Evolutionary conservation across 2,797 vertebrate species (phyloP), one percentile per base, ranked within the genome.

Genomic region (Megalops cyprinoides): DNA sequence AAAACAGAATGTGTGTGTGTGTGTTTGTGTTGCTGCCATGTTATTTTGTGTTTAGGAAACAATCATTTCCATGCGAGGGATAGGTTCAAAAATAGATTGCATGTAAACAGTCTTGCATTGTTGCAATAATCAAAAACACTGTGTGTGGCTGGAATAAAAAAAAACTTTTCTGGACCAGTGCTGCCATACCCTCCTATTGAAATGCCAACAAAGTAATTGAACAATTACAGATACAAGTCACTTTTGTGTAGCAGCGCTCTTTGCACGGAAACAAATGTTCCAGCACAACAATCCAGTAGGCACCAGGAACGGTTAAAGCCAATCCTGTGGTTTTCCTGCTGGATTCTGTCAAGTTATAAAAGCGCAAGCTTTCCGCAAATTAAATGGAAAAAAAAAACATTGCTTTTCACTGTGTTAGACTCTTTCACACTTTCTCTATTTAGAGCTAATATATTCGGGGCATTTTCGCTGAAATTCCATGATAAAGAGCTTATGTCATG

Each of bases 111-210:
- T 12, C 31, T 73, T 28, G 88, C 87, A 87, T 89, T 91, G 90
- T 92, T 90, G 86, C 86, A 84, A 86, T 92, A 91, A 92, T 92
- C 84, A 89, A 90, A 92, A 89, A 86, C 88, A 87, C 79, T 89
- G 88, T 87, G 82, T 85, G 82, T 14, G 82, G 77, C 60, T 75
- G 51, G 55, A 67, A 53, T 48, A 44, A 67, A 53, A 67, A 46
- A 1, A 53, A 48, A 4, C 51, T n/a, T 3, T 9, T 71, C 44
- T 71, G 67, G 84, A 83, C 67, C 83, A 77, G 84, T 79, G 82
- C 87, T 86, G 83, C 80, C 82, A 87, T 82, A 82, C 82, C 78
- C 78, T 60, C 62, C 76, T 76, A 87, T 84, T 84, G 86, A 89
- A 87, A 86, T 84, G 84, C 82, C 86, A 86, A 86, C 86, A 89